These are phyloP conservation scores for Lepisosteus oculatus DNA, from an alignment of 2,113 vertebrate species.

Conservation along the genomic window DNA sequence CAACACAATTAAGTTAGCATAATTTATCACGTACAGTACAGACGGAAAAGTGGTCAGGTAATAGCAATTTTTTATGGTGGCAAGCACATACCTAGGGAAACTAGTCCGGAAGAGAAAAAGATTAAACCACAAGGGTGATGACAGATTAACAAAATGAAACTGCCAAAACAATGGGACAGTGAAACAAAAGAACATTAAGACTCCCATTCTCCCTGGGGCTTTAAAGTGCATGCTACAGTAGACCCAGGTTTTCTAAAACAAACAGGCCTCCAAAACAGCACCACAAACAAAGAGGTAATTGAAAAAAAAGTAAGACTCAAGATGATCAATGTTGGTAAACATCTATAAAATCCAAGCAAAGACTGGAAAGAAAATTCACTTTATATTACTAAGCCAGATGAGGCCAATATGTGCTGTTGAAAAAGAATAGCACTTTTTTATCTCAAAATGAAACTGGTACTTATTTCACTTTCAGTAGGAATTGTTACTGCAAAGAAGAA, in stretches of 20 bases:
- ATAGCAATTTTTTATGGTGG: no score
- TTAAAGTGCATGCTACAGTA: conserved; percentile 37
- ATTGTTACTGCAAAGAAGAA: not conserved
- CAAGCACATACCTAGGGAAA: not conserved
- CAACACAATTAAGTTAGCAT: no score
- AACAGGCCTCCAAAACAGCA: conserved; percentile 46
- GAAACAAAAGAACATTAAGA: conserved; percentile 34
- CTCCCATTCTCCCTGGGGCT: conserved; percentile 57
- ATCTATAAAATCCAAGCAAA: conserved; percentile 52
- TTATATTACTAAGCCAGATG: conserved; percentile 35
- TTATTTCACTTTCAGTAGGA: not conserved
- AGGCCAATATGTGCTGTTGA: conserved; percentile 37
- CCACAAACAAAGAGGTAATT: conserved; percentile 40
- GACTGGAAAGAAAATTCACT: conserved; percentile 33
- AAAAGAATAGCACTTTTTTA: conserved; percentile 1
- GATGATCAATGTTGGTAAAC: conserved; percentile 47
- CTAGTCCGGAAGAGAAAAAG: conserved; percentile 32
- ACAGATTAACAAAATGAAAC: conserved; percentile 40
- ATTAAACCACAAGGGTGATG: conserved; percentile 41
- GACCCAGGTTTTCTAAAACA: conserved; percentile 48
- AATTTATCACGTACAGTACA: no score
- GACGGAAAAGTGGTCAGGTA: no score
- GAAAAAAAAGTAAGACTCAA: conserved; percentile 31
- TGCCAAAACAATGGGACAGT: conserved; percentile 49
- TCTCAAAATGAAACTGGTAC: not conserved